Base-by-base conservation (phyloP, 2,888 invertebrate genomes). In the Tenthredo scrophulariae region DNA sequence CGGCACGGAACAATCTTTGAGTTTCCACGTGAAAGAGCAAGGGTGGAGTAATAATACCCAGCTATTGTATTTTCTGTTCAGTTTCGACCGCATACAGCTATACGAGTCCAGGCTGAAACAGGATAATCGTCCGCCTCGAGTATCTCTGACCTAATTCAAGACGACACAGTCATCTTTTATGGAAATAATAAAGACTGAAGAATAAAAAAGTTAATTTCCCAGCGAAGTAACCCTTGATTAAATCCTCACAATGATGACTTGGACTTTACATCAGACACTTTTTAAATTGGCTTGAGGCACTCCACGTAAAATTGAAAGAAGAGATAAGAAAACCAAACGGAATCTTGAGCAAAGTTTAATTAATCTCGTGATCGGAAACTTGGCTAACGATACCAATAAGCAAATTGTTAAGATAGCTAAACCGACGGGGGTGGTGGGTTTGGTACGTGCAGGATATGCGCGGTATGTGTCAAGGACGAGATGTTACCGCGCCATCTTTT, bases 401-500 rank as follows among this genome's bases (percentile, higher is more conserved):
- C 54, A n/a, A 54, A n/a, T 54, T 54, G 7, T n/a, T 18, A 54
- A 54, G n/a, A 54, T 54, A 54, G 7, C n/a, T 54, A n/a, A n/a
- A 7, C 1, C n/a, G 2, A 7, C 7, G n/a, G n/a, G 54, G 18
- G n/a, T 18, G 18, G n/a, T 18, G 18, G n/a, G 6, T 54, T n/a
- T 54, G 54, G 1, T 26, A 62, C 13, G 9, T 62, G 10, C 10
- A 13, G 62, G 37, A 43, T 74, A 43, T 74, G 40, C 40, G 72
- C 72, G 72, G 40, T 43, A 0, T 40, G 13, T 9, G 5, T 74
- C 40, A 74, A 74, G 43, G 22, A 43, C 22, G 72, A 43, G 72
- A 43, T 43, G 22, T 10, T 40, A 43, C 40, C 40, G 13, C 72
- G 43, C 72, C 72, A 40, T 74, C 72, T 74, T 74, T 43, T 74